Evolutionary conservation across 2,113 vertebrate species (phyloP), one percentile per base, ranked within the genome.

Genomic region (Menura novaehollandiae): DNA sequence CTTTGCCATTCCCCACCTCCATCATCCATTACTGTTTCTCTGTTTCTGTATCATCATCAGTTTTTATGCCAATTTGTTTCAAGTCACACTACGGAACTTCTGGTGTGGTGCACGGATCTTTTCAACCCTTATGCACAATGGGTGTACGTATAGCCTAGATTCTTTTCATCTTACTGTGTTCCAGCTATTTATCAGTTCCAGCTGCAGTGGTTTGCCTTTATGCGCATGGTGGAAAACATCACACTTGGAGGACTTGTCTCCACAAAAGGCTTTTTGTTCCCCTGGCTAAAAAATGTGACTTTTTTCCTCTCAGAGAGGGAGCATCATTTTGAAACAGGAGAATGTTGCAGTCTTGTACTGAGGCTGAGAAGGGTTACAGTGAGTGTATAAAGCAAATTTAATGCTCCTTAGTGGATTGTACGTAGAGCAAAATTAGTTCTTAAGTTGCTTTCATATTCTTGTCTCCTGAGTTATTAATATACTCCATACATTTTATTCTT

Each of bases 231-330:
- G 62, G 78, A 73, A 76, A 73, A 24, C 24, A 15, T 84, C 64
- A 28, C 22, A 24, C 47, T 86, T 37, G 47, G 33, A 80, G 72
- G 73, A 64, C 16, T 68, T 74, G 39, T 67, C 33, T 27, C 28
- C 46, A 82, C 49, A 80, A 64, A 76, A 63, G 26, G 41, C 26
- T 71, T 86, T 82, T 85, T 93, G 73, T 96, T 91, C 7, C n/a
- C 8, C n/a, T 85, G 32, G 4, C 55, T 96, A 27, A 89, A 89
- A 93, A 77, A 77, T 47, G 37, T 18, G 11, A 10, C 24, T n/a
- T 12, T 51, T 60, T 88, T 60, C 71, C 14, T 89, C 13, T 75
- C 11, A 0, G 11, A 32, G 52, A 26, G 39, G 52, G 58, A 56
- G 60, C 32, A 55, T 75, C 2, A 11, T 68, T 92, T 88, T 88